Base-by-base conservation (phyloP, 1,140 invertebrate genomes). In the Neomicropteryx cornuta region DNA sequence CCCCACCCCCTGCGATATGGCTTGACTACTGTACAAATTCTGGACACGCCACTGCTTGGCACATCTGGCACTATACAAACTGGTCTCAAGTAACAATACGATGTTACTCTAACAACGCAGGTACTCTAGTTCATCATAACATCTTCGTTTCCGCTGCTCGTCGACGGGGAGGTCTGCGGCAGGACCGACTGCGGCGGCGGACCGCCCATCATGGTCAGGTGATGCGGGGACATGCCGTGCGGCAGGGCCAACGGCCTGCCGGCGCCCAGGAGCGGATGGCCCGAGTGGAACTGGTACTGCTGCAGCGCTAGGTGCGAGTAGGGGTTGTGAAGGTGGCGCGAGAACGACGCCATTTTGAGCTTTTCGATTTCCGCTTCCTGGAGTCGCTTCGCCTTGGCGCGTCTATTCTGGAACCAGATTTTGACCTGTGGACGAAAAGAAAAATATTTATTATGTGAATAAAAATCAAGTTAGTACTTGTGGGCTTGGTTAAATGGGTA, bases 321-420 rank as follows among this genome's bases (percentile, higher is more conserved):
- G 46, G 66, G 47, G 44, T 65, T 62, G 51, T 66, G 63, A 31
- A 62, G 63, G 44, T 67, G 62, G 11, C 66, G 57, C 21, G 66
- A 60, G 42, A 66, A 67, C 42, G 66, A 64, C 45, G 79, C 81
- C 81, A 87, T 84, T 58, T 84, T 81, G 45, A 88, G 61, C 61
- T 88, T 89, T 62, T 90, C 88, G 47, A 92, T 78, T 72, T 95
- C 91, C 20, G 91, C 90, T 62, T 97, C 91, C 58, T 95, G 90
- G 5, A 96, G 72, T 17, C 92, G 75, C 59, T 97, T 97, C 47
- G 87, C 87, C 65, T 97, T 96, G 34, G 92, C 92, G 28, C 92
- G 69, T 5, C 92, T 75, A 62, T 97, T 97, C 78, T 97, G 92
- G 62, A 96, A 97, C 92, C 92, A 97, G 50, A 95, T 97, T 75